phyloP scores from a whole-genome alignment of 2,888 invertebrate genomes.

The Lithophane ornitopus region DNA sequence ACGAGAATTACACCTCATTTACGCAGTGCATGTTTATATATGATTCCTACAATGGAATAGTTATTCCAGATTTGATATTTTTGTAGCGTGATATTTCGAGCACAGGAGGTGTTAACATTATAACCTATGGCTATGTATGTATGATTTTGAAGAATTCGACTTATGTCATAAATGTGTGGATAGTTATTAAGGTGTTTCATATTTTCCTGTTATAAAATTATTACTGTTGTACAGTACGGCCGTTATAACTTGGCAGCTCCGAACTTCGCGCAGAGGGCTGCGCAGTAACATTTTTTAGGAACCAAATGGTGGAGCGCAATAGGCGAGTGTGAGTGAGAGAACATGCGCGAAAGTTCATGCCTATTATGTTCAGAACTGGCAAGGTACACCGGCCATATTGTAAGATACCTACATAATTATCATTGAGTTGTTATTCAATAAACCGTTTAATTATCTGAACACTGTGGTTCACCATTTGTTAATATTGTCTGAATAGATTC shows the following conservation, averaged over 20 bases:
- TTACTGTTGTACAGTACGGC: background rate
- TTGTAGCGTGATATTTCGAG: background rate
- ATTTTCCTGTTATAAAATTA: conserved; percentile 7
- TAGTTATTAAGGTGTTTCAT: conserved; percentile 20
- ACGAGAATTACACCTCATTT: too few relatives aligned
- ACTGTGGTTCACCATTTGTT: background rate
- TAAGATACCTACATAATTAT: background rate
- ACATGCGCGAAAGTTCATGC: too few relatives aligned
- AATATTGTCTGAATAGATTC: background rate
- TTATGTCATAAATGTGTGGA: background rate
- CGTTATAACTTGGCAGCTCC: too few relatives aligned
- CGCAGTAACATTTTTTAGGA: too few relatives aligned
- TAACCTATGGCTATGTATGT: background rate
- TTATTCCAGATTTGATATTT: background rate
- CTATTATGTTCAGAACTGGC: too few relatives aligned
- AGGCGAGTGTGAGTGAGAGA: too few relatives aligned
- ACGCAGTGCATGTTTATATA: too few relatives aligned
- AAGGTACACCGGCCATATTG: too few relatives aligned
- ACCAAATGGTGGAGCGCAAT: too few relatives aligned
- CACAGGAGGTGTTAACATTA: background rate
- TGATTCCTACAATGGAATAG: background rate
- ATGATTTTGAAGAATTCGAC: background rate
- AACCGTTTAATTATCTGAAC: background rate
- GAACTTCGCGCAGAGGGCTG: too few relatives aligned
- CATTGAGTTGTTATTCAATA: background rate